Percentiles rank a stretch among this genome's conserved stretches.
Evolutionary conservation across 2,113 vertebrate genomes (phyloP).

Genomic region (Aviceda subcristata): DNA sequence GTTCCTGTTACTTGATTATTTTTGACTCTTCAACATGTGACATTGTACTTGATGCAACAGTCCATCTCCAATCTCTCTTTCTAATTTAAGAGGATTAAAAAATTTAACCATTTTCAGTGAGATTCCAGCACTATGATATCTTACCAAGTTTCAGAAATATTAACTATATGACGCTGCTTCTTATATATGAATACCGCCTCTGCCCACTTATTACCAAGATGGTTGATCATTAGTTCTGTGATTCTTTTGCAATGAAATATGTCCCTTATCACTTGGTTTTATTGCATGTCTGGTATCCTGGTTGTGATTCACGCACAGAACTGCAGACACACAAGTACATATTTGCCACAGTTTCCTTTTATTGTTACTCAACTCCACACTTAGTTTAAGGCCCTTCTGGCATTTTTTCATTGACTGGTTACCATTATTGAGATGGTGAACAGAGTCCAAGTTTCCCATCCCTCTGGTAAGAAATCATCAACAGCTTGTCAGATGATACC

Average conservation of each 20-base stretch:
- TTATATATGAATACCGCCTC: neutral
- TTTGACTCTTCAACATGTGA: neutral
- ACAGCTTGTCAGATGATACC: neutral
- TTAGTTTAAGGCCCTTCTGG: neutral
- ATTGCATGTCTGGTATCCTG: neutral
- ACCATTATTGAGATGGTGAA: neutral
- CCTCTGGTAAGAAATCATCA: neutral
- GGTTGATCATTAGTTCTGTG: neutral
- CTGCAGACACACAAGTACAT: neutral
- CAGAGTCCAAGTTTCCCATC: neutral
- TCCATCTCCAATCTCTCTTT: neutral
- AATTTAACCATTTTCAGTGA: neutral
- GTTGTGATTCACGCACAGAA: neutral
- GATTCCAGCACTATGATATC: neutral
- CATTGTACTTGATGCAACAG: neutral
- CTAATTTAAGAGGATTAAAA: neutral
- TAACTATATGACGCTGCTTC: neutral
- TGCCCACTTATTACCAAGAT: neutral
- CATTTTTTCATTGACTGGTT: neutral
- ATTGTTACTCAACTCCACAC: neutral
- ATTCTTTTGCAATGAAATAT: neutral
- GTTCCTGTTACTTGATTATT: neutral
- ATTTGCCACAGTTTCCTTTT: neutral
- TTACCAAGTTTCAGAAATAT: neutral
- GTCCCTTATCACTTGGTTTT: neutral